Conservation (phyloP, 2,888 invertebrate genomes). For the Cremastobaeus sp. region DNA sequence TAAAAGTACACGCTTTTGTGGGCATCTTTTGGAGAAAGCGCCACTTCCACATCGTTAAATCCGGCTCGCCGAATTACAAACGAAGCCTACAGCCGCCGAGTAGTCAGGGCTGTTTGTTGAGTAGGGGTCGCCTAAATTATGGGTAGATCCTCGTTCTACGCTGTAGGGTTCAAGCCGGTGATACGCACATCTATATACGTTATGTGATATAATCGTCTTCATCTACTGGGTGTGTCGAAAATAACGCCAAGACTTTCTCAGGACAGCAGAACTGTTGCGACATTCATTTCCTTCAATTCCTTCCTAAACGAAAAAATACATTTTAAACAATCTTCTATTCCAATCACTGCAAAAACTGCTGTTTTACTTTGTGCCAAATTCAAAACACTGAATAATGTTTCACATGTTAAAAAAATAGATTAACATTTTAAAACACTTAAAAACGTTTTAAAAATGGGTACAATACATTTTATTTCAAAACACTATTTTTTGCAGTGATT, state of each 20-base stretch:
- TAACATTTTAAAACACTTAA: too few species aligned
- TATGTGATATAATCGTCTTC: conserved; percentile 29
- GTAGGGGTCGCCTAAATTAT: conserved; percentile 50
- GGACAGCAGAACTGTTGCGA: too few species aligned
- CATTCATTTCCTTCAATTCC: neutral
- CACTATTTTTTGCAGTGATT: too few species aligned
- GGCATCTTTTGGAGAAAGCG: conserved; percentile 40
- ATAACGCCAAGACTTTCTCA: too few species aligned
- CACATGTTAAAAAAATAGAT: too few species aligned
- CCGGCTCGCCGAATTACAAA: conserved; percentile 45
- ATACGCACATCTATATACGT: conserved; percentile 31
- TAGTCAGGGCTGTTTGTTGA: conserved; percentile 44
- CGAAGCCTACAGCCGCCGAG: conserved; percentile 30
- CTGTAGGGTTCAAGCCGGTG: conserved; percentile 43
- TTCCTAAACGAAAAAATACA: too few species aligned
- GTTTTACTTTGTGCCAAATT: too few species aligned
- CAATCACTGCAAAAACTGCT: too few species aligned
- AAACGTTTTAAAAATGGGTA: too few species aligned
- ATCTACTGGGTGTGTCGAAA: conserved; percentile 22
- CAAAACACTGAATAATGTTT: too few species aligned
- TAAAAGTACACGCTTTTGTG: conserved; percentile 31
- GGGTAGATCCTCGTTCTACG: conserved; percentile 33
- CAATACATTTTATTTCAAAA: too few species aligned
- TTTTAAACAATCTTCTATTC: too few species aligned
- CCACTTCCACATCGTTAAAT: conserved; percentile 54